These are phyloP conservation scores for Borostomias antarcticus DNA, from an alignment of 2,797 vertebrate genomes.

Conservation along the genomic window DNA sequence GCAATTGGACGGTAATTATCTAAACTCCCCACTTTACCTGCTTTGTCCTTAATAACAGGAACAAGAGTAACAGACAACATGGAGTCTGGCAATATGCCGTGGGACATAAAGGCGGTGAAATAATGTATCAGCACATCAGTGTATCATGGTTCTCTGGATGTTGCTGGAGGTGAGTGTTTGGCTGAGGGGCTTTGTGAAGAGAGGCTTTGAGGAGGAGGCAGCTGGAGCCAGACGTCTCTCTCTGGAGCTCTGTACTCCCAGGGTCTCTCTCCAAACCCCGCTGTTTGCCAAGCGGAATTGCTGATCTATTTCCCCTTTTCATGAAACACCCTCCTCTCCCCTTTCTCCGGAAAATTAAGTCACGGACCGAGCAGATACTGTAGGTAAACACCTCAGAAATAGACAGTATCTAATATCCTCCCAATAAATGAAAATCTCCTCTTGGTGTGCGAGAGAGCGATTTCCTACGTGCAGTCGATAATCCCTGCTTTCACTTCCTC, in stretches of 20 bases:
- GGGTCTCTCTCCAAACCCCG: constrained; percentile 25
- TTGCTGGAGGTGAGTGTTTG: background rate
- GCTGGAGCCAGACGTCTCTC: constrained; percentile 37
- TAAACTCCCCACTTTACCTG: too few relatives aligned
- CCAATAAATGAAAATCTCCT: constrained; percentile 52
- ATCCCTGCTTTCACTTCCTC: constrained; percentile 26
- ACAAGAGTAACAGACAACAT: too few relatives aligned
- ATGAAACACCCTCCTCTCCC: background rate
- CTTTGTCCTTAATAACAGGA: too few relatives aligned
- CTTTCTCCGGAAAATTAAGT: background rate
- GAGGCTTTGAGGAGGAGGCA: constrained; percentile 30
- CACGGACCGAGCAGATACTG: background rate
- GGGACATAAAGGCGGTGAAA: too few relatives aligned
- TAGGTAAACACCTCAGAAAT: constrained; percentile 20
- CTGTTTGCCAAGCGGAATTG: constrained; percentile 43
- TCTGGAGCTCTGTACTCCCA: constrained; percentile 34
- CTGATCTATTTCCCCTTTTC: constrained; percentile 3
- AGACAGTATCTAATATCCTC: constrained; percentile 26
- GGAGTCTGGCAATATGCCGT: too few relatives aligned
- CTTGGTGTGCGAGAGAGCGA: constrained; percentile 15
- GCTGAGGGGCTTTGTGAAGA: background rate
- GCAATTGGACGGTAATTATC: too few relatives aligned
- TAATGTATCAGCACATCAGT: too few relatives aligned
- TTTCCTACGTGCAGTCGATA: constrained; percentile 15
- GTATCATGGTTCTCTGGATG: background rate